Evolutionary conservation across 1,140 invertebrate species (phyloP), one percentile per base, ranked within the genome.

Genomic region (Gryllus bimaculatus): DNA sequence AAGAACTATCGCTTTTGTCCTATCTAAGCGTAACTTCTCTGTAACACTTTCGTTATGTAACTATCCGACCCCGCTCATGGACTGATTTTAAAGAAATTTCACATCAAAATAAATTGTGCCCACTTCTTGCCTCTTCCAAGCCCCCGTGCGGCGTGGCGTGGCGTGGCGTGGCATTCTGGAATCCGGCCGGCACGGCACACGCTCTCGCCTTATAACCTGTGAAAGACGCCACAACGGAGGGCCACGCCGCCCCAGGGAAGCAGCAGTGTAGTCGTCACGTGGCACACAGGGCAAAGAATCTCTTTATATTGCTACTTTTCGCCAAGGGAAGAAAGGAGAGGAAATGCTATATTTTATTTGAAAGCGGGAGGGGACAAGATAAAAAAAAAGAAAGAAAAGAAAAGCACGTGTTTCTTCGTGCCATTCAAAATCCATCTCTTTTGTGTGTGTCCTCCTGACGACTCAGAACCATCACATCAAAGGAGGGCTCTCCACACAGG

Each of bases 261-360:
- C 10, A 66, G 2, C 10, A 18, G 18, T 66, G 54, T 66, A 1
- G 18, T 18, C 18, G 18, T 66, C 18, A 66, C 18, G 18, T 66
- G 54, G 18, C 7, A 66, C 54, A 18, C 54, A 18, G 18, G 54
- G 54, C 10, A 66, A 66, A 66, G 54, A 66, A 66, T 66, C 18
- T 18, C 54, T 66, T 66, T 18, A 66, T 66, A 66, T 66, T 66
- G 18, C 54, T 18, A 66, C 54, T 66, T 66, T 66, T 66, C 18
- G 18, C 54, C 0, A 66, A 66, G 18, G 54, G 18, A 66, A 3
- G 54, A 66, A 66, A 66, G 10, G 54, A 66, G 54, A 18, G 54
- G 54, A 18, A 66, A 66, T 66, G 54, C 54, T 66, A 66, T 66
- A 66, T 66, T 66, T 66, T 66, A 66, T 66, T 66, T 66, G 54